Percentiles rank a stretch among this genome's conserved stretches.
Evolutionary conservation across 2,113 vertebrate species (phyloP).

Genomic region (Isichthys henryi): DNA sequence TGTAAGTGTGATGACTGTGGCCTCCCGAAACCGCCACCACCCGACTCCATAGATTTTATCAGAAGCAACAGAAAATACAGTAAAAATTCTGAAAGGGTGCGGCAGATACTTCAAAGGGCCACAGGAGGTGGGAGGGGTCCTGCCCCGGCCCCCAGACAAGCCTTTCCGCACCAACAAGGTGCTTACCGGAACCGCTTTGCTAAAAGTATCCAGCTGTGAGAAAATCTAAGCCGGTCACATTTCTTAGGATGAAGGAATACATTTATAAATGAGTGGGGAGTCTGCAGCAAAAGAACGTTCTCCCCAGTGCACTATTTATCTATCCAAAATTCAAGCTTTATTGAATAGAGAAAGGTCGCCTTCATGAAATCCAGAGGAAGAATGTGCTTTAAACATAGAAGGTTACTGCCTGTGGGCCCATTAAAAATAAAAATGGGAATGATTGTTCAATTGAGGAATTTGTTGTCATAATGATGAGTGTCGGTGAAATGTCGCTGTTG

Average conservation of each 20-base stretch:
- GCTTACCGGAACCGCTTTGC: neutral
- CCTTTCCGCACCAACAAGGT: neutral
- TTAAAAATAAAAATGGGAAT: neutral
- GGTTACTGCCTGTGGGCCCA: neutral
- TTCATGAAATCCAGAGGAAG: neutral
- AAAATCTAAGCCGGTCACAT: neutral
- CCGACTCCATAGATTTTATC: neutral
- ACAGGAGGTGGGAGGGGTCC: neutral
- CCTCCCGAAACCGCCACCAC: neutral
- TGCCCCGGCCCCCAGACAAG: neutral
- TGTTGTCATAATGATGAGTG: neutral
- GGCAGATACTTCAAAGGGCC: neutral
- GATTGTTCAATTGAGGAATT: neutral
- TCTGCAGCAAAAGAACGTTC: neutral
- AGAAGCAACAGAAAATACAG: neutral
- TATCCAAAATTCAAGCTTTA: neutral
- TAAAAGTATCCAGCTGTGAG: neutral
- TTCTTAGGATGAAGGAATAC: neutral
- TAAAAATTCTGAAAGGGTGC: neutral
- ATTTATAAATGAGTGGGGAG: neutral
- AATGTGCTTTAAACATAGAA: neutral
- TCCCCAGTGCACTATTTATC: neutral
- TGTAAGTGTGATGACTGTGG: neutral
- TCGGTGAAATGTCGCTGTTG: neutral
- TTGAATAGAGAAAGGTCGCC: neutral